Evolutionary conservation across 2,113 vertebrate genomes (phyloP).

Genomic region (Gymnobelideus leadbeateri): DNA sequence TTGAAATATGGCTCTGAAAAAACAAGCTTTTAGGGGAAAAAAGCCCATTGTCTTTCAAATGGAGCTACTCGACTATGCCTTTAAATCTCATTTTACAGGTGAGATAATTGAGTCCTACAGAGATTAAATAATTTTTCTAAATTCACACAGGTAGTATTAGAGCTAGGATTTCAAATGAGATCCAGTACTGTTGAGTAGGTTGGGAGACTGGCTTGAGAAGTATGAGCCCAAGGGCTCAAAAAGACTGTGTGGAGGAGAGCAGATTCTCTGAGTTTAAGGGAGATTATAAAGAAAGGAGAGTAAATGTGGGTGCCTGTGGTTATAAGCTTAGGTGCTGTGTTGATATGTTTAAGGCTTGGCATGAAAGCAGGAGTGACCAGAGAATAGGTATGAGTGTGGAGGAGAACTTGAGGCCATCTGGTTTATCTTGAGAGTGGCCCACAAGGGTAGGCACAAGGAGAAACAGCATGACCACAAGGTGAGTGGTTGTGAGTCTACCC

Average conservation of each 20-base stretch:
- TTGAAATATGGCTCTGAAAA: neutral
- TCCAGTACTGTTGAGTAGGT: neutral
- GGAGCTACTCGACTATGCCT: neutral
- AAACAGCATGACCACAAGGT: neutral
- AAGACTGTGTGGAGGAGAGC: neutral
- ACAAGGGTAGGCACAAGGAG: neutral
- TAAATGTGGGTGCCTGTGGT: neutral
- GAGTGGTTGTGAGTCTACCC: neutral
- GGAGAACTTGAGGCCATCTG: neutral
- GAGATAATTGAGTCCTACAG: neutral
- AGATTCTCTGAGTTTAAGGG: neutral
- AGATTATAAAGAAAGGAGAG: neutral
- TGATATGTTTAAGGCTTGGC: neutral
- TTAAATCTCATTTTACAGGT: neutral
- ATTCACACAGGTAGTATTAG: neutral
- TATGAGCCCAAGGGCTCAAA: neutral
- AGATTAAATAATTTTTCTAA: neutral
- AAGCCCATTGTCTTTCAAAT: neutral
- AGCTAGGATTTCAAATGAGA: neutral
- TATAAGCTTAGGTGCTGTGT: neutral
- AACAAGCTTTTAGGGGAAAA: neutral
- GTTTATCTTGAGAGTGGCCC: neutral
- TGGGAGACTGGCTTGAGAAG: neutral
- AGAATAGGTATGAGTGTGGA: neutral
- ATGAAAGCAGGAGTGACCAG: neutral